Base-by-base conservation (phyloP, 2,888 invertebrate species). In the Habroteleia sp. region DNA sequence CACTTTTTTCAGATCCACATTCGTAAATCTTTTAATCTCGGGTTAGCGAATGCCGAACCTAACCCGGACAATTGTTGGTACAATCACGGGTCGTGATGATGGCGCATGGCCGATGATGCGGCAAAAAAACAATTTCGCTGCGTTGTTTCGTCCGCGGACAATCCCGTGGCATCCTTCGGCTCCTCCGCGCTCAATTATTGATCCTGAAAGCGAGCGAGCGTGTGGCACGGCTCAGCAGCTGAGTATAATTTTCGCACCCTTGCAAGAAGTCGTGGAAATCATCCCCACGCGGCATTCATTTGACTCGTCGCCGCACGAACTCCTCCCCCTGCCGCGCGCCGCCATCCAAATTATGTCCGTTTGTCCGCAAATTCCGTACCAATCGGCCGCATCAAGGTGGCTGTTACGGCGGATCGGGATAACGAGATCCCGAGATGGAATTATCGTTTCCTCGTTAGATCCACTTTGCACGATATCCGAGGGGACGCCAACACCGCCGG, bases 281-380 rank as follows among this genome's bases (percentile, higher is more conserved):
- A 39, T 69, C 69, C 62, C 73, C 73, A 27, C 65, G 56, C 56
- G 17, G 42, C 35, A 54, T 66, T 60, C 73, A 66, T 66, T 46
- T 13, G 62, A 48, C 37, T 48, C 58, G 44, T 65, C 31, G 62
- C 39, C 39, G 37, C 39, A 39, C 56, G 46, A 50, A 60, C 63
- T 16, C 50, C 37, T 44, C 37, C 58, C 65, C 65, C 76, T 66
- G 52, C 77, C 79, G 74, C 79, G 5, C 77, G 72, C 74, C 71
- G 71, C 76, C 72, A 48, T 78, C 80, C 69, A 83, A 86, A 86
- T 85, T 84, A 84, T 80, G 82, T 83, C 82, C 84, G 82, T 81
- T 86, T 86, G 84, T 86, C 83, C 76, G 79, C 76, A 76, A 77
- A 81, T 82, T 81, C 77, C 77, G 74, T 79, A 76, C 80, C 81